Percentiles rank a stretch among this genome's conserved stretches.
These are phyloP conservation scores for Cantharis flavilabris DNA, from an alignment of 2,888 invertebrate species.

Conservation along the genomic window DNA sequence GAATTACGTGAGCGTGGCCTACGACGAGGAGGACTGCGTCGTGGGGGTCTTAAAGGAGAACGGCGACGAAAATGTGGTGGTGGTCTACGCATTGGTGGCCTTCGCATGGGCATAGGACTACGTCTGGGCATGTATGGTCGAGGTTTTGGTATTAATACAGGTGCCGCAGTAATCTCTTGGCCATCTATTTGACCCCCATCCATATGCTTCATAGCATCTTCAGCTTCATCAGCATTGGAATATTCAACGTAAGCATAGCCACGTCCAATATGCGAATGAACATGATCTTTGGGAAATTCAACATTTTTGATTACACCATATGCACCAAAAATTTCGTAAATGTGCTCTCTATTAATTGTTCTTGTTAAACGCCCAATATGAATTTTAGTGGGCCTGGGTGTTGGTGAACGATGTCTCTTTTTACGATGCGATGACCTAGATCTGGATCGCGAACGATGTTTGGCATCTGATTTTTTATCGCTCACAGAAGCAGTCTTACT, in stretches of 20 bases:
- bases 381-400: conserved; percentile 89
- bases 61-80: conserved; percentile 53
- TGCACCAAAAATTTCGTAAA: conserved; percentile 86
- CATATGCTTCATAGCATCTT: conserved; percentile 99
- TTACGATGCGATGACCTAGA: conserved; percentile 70
- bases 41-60: conserved; percentile 48
- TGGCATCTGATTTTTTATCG: not conserved
- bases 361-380: conserved; percentile 91
- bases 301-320: conserved; percentile 86
- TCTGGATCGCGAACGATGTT: conserved; percentile 46
- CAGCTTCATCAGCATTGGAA: conserved; percentile 91
- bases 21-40: conserved; percentile 60
- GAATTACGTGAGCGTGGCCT: conserved; percentile 63
- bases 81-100: conserved; percentile 60
- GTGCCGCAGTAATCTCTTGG: conserved; percentile 86
- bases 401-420: conserved; percentile 82
- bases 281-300: conserved; percentile 87
- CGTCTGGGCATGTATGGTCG: conserved; percentile 61
- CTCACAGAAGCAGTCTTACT: conserved; percentile 16
- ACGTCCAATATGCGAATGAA: conserved; percentile 83
- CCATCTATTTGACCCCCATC: conserved; percentile 95
- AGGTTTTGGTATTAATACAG: conserved; percentile 82
- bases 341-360: conserved; percentile 90
- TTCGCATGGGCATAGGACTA: conserved; percentile 62
- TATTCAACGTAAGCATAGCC: conserved; percentile 97